Base-by-base conservation (phyloP, 2,113 vertebrate genomes). In the Triplophysa dalaica region DNA sequence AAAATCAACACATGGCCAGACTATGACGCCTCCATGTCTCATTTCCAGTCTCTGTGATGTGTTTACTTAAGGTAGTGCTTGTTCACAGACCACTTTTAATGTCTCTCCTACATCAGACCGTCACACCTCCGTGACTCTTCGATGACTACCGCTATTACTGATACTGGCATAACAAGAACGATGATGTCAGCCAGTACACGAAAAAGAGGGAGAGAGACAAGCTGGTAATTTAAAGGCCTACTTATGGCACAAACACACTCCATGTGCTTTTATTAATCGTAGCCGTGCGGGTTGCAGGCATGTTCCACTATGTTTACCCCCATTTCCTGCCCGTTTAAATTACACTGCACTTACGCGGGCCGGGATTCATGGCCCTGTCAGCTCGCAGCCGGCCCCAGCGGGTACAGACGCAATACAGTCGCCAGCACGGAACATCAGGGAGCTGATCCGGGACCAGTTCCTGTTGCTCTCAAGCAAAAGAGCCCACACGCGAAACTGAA, bases 21-120 rank as follows among this genome's bases (percentile, higher is more conserved):
- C 21, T 24, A 26, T 63, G 68, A 56, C 26, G 60, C 45, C 41
- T 70, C 29, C 16, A 11, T 79, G 68, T 29, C 77, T 73, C 83
- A 11, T 76, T 3, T 72, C 29, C 75, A 70, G 82, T 83, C 33
- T 83, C 77, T 83, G 33, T 89, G 84, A 89, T 88, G 87, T 81
- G 81, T 90, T 89, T 89, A 50, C 26, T 75, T 60, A 58, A 33
- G 43, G 70, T 48, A 66, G 38, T 54, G 43, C 9, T 67, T 19
- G 74, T 75, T 67, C 52, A 80, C 22, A 67, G n/a, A 41, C 7
- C 5, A 7, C 9, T 33, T 26, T 58, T 6, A 21, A 38, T 7
- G 48, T 72, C 29, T 62, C 24, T 52, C 38, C 26, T 41, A 17
- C 10, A 13, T 64, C 41, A 61, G 24, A 63, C 60, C 54, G 48